These are phyloP conservation scores for Chrysocyon brachyurus DNA, from an alignment of 2,797 vertebrate genomes.

Conservation along the genomic window DNA sequence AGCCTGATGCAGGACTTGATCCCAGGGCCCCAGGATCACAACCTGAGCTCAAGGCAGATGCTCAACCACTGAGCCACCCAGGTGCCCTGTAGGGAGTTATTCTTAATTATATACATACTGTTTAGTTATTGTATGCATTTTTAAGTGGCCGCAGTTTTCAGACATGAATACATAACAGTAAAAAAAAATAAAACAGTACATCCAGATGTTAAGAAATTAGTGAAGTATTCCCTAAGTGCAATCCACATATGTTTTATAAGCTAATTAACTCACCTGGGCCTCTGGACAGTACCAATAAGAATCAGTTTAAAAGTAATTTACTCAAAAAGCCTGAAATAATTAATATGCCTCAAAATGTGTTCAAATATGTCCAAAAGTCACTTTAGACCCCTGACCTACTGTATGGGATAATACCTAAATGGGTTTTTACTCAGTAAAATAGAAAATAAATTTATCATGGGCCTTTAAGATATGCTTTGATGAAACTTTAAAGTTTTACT, in stretches of 20 bases:
- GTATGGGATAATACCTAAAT: neutral
- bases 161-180: slow-evolving; percentile 1
- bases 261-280: slow-evolving; percentile 42
- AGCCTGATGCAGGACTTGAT: too few relatives aligned
- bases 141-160: slow-evolving; percentile 49
- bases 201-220: slow-evolving; percentile 67
- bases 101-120: slow-evolving; percentile 40
- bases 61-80: too few relatives aligned
- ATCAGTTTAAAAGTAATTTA: slow-evolving; percentile 48
- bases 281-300: slow-evolving; percentile 21
- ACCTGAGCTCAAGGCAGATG: too few relatives aligned
- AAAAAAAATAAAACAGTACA: slow-evolving; percentile 15
- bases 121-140: slow-evolving; percentile 58
- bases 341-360: slow-evolving; percentile 20
- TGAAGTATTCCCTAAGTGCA: slow-evolving; percentile 41
- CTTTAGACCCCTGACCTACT: neutral
- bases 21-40: too few relatives aligned
- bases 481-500: slow-evolving; percentile 32
- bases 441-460: slow-evolving; percentile 11
- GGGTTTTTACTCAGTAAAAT: slow-evolving; percentile 28
- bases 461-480: slow-evolving; percentile 38
- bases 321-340: slow-evolving; percentile 22
- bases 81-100: neutral
- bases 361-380: neutral
- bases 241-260: slow-evolving; percentile 61